These are phyloP conservation scores for Micronycteris hirsuta DNA, from an alignment of 2,113 vertebrate species.

Conservation along the genomic window DNA sequence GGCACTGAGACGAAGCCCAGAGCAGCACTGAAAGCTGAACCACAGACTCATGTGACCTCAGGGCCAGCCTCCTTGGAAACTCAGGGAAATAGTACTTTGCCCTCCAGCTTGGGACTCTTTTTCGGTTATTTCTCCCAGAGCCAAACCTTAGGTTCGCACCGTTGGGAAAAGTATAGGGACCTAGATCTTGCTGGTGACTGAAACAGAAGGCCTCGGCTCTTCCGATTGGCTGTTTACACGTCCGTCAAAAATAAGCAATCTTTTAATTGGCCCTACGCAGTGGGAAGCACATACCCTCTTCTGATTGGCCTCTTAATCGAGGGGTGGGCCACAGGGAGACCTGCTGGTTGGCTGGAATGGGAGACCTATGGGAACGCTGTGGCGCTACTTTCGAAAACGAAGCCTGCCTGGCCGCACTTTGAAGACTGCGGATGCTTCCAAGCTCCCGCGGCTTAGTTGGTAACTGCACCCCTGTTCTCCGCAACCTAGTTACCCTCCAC, in stretches of 20 bases:
- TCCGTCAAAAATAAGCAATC: slow-evolving; percentile 23
- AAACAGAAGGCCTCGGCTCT: background rate
- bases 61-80: background rate
- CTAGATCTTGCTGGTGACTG: background rate
- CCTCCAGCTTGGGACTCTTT: background rate
- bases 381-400: slow-evolving; percentile 28
- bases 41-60: background rate
- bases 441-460: background rate
- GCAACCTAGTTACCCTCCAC: background rate
- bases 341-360: slow-evolving; percentile 8
- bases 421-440: background rate
- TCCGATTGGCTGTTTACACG: slow-evolving; percentile 3
- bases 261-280: background rate
- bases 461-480: background rate
- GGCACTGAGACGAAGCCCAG: background rate
- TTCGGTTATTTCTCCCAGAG: slow-evolving; percentile 1
- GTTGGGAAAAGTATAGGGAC: background rate
- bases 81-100: background rate
- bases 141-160: background rate
- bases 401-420: accelerated
- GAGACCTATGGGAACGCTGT: background rate
- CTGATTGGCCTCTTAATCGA: slow-evolving; percentile 22
- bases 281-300: background rate
- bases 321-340: background rate
- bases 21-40: background rate